A percentile compares a stretch with the other conserved stretches of the same genome.
These are phyloP conservation scores for Chanos chanos DNA, from an alignment of 2,797 vertebrate genomes.

Conservation along the genomic window DNA sequence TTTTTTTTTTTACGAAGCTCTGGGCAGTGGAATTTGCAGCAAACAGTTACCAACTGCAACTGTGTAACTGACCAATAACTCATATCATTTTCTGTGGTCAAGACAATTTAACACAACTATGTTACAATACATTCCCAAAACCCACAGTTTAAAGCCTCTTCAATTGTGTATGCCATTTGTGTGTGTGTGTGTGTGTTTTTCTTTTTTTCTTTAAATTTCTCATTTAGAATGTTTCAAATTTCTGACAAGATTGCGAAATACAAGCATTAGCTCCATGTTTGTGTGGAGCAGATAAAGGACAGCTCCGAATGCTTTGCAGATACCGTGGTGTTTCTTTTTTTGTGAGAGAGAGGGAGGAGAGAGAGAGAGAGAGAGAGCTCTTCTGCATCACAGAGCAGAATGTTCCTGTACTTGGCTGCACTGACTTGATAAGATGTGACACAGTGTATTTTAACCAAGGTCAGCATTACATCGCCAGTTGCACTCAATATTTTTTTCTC, in stretches of 20 bases:
- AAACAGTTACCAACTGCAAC: no score
- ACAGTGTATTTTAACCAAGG: conserved; percentile 48
- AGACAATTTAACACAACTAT: conserved; percentile 18
- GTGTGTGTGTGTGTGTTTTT: no score
- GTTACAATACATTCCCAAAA: conserved; percentile 31
- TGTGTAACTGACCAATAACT: no score
- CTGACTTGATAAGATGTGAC: conserved; percentile 51
- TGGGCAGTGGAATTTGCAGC: no score
- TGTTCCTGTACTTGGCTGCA: conserved; percentile 36
- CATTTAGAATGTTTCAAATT: neutral
- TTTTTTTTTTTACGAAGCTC: no score
- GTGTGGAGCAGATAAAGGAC: no score
- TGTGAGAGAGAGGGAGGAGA: no score
- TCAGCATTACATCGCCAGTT: conserved; percentile 45
- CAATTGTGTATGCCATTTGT: neutral
- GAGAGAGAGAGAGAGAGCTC: no score
- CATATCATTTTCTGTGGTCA: conserved; percentile 18
- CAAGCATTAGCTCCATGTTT: no score
- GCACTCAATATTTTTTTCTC: neutral
- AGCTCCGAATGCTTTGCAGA: no score
- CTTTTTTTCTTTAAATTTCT: conserved; percentile 12
- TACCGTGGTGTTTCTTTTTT: no score
- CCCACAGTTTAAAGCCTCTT: neutral
- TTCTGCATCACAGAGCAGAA: conserved; percentile 24
- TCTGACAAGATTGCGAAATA: no score